A percentile compares a stretch with the other conserved stretches of the same genome.
phyloP scores from a whole-genome alignment of 2,888 invertebrate genomes.

The Orthosia gracilis region DNA sequence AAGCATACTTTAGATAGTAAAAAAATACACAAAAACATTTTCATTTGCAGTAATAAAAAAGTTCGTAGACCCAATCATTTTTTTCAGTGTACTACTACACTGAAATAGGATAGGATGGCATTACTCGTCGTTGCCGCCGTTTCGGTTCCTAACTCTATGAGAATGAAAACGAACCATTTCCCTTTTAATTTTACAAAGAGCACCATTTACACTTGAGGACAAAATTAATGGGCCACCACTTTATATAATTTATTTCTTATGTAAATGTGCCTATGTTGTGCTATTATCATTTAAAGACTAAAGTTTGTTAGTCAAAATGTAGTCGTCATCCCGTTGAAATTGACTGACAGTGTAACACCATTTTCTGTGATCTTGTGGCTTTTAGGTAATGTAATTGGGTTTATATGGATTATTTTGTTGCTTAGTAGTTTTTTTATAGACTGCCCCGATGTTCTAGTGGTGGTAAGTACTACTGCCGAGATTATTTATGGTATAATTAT shows the following conservation, averaged over 20 bases:
- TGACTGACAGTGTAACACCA: constrained; percentile 3
- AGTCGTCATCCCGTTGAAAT: background rate
- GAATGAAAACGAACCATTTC: constrained; percentile 34
- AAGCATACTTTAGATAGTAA: no score
- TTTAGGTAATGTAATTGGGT: background rate
- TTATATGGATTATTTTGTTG: background rate
- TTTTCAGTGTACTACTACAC: no score
- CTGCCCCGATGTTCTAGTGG: background rate
- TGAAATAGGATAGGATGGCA: no score
- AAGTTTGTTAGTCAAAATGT: constrained; percentile 20
- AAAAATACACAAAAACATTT: no score
- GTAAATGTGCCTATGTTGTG: constrained; percentile 27
- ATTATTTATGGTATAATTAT: no score
- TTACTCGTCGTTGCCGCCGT: no score
- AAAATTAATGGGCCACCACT: constrained; percentile 52
- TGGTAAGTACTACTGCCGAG: no score
- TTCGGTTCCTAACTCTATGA: no score
- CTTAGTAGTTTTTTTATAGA: background rate
- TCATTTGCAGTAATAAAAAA: no score
- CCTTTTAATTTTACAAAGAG: constrained; percentile 59
- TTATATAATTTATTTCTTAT: constrained; percentile 55
- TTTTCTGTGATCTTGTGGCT: background rate
- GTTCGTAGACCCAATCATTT: no score
- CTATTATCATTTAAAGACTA: constrained; percentile 22
- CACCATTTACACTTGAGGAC: constrained; percentile 55